These are phyloP conservation scores for Brachyptera putata DNA, from an alignment of 2,888 invertebrate genomes.

Conservation along the genomic window DNA sequence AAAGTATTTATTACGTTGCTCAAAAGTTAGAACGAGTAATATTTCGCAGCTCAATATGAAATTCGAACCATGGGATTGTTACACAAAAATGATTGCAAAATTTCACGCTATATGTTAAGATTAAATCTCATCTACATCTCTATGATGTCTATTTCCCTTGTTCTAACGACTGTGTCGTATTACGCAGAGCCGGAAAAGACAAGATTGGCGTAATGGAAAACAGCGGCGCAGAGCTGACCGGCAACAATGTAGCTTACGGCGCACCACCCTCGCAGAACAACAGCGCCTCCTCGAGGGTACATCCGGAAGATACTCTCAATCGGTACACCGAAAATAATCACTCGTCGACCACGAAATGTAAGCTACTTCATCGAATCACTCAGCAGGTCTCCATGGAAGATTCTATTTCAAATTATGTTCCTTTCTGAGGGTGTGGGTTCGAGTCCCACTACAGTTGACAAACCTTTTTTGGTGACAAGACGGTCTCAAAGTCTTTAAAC, in stretches of 20 bases:
- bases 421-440: too few relatives aligned
- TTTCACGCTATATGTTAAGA: not conserved
- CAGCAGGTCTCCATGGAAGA: too few relatives aligned
- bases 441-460: too few relatives aligned
- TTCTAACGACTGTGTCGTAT: constrained; percentile 25
- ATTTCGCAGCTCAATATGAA: not conserved
- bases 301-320: too few relatives aligned
- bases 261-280: not conserved
- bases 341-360: not conserved
- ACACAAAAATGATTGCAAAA: not conserved
- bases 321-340: too few relatives aligned
- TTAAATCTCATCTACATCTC: too few relatives aligned
- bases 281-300: not conserved
- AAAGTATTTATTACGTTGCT: too few relatives aligned
- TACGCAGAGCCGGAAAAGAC: constrained; percentile 53
- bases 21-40: too few relatives aligned
- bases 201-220: constrained; percentile 38
- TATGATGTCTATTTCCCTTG: not conserved
- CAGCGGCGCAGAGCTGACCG: constrained; percentile 4
- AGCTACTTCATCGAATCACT: not conserved
- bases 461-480: too few relatives aligned
- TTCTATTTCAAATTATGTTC: too few relatives aligned
- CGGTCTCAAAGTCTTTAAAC: too few relatives aligned
- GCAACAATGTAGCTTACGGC: not conserved
- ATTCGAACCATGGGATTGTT: not conserved